Percentiles rank a stretch among this genome's conserved stretches.
Evolutionary conservation across 2,797 vertebrate genomes (phyloP).

Genomic region (Megaceryle alcyon): DNA sequence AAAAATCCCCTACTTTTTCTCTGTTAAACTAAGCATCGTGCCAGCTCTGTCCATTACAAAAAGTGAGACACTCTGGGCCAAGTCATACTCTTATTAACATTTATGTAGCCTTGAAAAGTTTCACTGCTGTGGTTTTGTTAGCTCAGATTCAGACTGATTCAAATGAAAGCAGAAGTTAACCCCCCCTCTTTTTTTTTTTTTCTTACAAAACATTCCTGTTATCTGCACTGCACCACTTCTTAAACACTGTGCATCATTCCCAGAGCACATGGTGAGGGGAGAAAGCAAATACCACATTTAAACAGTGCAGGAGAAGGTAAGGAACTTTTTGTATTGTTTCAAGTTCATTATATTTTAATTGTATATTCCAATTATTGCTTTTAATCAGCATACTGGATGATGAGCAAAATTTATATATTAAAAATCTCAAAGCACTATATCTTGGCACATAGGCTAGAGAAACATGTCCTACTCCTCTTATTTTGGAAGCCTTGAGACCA

Average conservation of each 20-base stretch:
- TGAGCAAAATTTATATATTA: not conserved
- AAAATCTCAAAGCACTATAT: not conserved
- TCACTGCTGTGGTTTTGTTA: not conserved
- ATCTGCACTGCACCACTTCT: not conserved
- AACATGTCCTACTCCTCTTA: not conserved
- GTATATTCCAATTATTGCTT: not conserved
- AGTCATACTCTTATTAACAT: not conserved
- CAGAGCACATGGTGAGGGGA: not conserved
- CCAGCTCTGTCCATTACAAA: not conserved
- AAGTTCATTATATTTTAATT: not conserved
- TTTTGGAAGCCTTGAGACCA: not conserved
- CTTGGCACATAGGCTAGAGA: not conserved
- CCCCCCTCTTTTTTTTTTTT: not conserved
- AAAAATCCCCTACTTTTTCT: not conserved
- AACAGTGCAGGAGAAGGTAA: not conserved
- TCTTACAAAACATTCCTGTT: not conserved
- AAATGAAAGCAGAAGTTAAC: not conserved
- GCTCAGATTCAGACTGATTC: not conserved
- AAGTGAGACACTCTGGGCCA: not conserved
- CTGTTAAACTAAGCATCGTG: not conserved
- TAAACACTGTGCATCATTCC: not conserved
- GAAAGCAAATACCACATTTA: not conserved
- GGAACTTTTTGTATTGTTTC: not conserved
- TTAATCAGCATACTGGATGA: not conserved
- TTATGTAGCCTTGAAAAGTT: not conserved